Evolutionary conservation across 35 echinoderm and acorn worm genomes (phyloP).

Genomic region (Eucidaris tribuloides): DNA sequence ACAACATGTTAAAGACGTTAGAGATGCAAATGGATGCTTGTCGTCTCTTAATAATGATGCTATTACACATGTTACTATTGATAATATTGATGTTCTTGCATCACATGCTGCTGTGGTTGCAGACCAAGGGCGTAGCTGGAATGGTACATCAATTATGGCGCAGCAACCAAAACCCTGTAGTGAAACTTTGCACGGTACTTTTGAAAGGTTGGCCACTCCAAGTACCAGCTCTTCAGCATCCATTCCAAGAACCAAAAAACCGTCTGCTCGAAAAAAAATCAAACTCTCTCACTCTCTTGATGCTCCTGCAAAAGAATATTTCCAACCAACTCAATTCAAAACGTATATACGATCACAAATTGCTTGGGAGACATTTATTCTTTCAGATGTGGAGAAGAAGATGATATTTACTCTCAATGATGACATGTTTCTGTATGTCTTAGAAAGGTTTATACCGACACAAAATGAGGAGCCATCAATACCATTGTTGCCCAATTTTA

Average conservation of each 20-base stretch:
- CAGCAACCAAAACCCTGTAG: conserved; percentile 48
- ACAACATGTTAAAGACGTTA: conserved; percentile 10
- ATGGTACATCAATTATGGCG: conserved; percentile 66
- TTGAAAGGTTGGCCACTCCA: conserved; percentile 11
- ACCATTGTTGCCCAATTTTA: conserved; percentile 15
- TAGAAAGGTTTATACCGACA: neutral
- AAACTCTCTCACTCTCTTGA: conserved; percentile 16
- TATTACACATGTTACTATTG: conserved; percentile 28
- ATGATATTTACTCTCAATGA: neutral
- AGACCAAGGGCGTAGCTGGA: conserved; percentile 47
- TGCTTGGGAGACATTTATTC: conserved; percentile 13
- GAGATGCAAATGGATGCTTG: conserved; percentile 6
- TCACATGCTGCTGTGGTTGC: conserved; percentile 41
- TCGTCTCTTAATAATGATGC: conserved; percentile 24
- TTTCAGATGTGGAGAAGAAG: conserved; percentile 1
- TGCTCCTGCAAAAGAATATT: conserved; percentile 15
- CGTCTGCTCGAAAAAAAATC: conserved; percentile 25
- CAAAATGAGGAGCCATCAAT: neutral
- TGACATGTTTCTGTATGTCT: conserved; percentile 23
- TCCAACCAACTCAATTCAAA: conserved; percentile 11
- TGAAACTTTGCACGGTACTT: conserved; percentile 17
- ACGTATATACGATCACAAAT: conserved; percentile 19
- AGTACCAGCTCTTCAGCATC: neutral
- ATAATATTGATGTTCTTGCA: conserved; percentile 51
- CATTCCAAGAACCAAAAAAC: conserved; percentile 10